phyloP scores from a whole-genome alignment of 1,140 invertebrate genomes.

The Hyposmocoma kahamanoa region DNA sequence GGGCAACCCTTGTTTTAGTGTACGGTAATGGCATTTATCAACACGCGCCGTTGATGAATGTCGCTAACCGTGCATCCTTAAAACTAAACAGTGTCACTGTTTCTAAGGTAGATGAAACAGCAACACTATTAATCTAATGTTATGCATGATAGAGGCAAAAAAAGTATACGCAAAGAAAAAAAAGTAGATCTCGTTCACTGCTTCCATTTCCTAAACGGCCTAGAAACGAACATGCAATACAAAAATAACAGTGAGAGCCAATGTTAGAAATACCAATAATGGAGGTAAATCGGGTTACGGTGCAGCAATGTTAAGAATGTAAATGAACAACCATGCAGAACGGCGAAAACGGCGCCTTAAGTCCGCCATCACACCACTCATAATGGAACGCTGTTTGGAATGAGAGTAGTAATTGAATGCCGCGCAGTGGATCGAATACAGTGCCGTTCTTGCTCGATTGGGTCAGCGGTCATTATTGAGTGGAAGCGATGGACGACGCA shows the following conservation, averaged over 20 bases:
- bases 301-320: constrained; percentile 65
- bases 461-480: constrained; percentile 13
- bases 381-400: constrained; percentile 26
- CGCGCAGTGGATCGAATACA: constrained; percentile 9
- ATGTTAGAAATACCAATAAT: constrained; percentile 53
- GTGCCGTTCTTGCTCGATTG: constrained; percentile 13
- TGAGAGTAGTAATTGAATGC: constrained; percentile 11
- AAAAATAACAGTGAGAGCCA: constrained; percentile 48
- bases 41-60: constrained; percentile 18
- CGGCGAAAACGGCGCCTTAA: constrained; percentile 49
- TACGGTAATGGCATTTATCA: constrained; percentile 30
- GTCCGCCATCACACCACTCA: constrained; percentile 30
- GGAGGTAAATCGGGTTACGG: constrained; percentile 59
- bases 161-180: constrained; percentile 28
- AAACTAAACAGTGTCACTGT: constrained; percentile 31
- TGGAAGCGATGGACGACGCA: constrained; percentile 17
- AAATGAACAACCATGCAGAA: constrained; percentile 71
- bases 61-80: constrained; percentile 36
- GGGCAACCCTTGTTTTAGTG: constrained; percentile 71
- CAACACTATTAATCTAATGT: constrained; percentile 36
- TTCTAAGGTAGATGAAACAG: constrained; percentile 20
- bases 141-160: constrained; percentile 44
- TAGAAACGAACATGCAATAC: constrained; percentile 63
- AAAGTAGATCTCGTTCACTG: constrained; percentile 30
- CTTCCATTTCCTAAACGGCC: constrained; percentile 40